These are phyloP conservation scores for Poeciliopsis turrubarensis DNA, from an alignment of 2,113 vertebrate genomes.

Conservation along the genomic window DNA sequence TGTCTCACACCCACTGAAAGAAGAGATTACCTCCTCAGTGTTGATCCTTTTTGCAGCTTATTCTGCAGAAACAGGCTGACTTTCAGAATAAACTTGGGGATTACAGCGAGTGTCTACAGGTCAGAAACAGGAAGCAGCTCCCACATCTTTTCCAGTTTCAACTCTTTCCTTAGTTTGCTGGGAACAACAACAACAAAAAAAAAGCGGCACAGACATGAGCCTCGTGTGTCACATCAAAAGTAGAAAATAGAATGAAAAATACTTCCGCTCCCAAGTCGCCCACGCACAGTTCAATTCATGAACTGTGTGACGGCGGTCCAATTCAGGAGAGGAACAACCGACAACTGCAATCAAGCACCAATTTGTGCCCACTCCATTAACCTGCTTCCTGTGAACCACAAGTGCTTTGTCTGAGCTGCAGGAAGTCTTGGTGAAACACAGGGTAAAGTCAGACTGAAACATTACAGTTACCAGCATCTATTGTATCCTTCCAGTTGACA, in stretches of 20 bases:
- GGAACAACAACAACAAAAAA: not conserved
- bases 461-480: not conserved
- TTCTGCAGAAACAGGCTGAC: constrained; percentile 11
- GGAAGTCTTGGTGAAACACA: not conserved
- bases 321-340: constrained; percentile 45
- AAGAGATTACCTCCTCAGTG: constrained; percentile 13
- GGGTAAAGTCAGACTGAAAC: constrained; percentile 8
- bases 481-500: not conserved
- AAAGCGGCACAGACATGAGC: not conserved
- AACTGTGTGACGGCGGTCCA: constrained; percentile 47
- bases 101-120: constrained; percentile 21
- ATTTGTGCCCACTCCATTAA: constrained; percentile 59
- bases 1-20: not conserved
- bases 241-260: constrained; percentile 30
- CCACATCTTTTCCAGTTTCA: constrained; percentile 10
- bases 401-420: constrained; percentile 3
- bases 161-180: not conserved
- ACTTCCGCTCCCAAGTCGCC: constrained; percentile 43
- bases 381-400: constrained; percentile 39
- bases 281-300: constrained; percentile 48
- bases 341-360: constrained; percentile 60
- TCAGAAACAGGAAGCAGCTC: constrained; percentile 4
- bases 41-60: constrained; percentile 19
- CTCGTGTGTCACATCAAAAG: constrained; percentile 36
- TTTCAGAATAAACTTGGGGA: constrained; percentile 12